These are phyloP conservation scores for Syngnathus rostellatus DNA, from an alignment of 2,797 vertebrate species.

Conservation along the genomic window DNA sequence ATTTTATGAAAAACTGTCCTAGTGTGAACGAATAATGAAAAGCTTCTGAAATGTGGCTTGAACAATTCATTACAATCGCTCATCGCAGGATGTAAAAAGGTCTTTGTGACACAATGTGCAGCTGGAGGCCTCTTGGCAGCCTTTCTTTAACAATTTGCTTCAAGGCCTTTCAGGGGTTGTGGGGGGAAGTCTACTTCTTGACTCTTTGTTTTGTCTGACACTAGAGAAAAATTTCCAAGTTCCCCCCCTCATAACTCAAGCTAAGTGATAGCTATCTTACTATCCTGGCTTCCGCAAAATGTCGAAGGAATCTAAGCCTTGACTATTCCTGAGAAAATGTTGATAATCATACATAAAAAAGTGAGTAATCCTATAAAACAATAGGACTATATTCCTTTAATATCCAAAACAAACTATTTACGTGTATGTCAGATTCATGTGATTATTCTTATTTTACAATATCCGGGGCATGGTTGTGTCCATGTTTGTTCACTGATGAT, in stretches of 20 bases:
- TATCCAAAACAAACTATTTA: no score
- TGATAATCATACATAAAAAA: neutral
- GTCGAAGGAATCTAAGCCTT: neutral
- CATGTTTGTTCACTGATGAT: no score
- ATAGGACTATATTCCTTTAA: no score
- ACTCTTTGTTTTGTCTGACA: neutral
- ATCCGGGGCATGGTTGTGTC: no score
- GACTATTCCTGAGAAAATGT: neutral
- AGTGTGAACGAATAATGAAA: neutral
- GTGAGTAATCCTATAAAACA: neutral
- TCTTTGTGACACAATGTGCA: conserved; percentile 6
- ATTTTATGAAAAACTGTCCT: conserved; percentile 48
- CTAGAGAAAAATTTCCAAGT: neutral
- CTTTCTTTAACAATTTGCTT: conserved; percentile 1
- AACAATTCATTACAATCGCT: conserved; percentile 33
- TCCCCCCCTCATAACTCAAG: neutral
- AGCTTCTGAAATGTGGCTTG: conserved; percentile 27
- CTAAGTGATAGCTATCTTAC: neutral
- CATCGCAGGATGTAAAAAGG: conserved; percentile 10
- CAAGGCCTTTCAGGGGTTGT: neutral
- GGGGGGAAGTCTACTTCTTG: neutral
- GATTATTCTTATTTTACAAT: no score
- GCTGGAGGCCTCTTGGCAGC: neutral
- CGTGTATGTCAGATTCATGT: no score
- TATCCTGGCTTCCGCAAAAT: neutral